A percentile compares a stretch with the other conserved stretches of the same genome.
These are phyloP conservation scores for Chrysomela aeneicollis DNA, from an alignment of 2,888 invertebrate genomes.

Conservation along the genomic window DNA sequence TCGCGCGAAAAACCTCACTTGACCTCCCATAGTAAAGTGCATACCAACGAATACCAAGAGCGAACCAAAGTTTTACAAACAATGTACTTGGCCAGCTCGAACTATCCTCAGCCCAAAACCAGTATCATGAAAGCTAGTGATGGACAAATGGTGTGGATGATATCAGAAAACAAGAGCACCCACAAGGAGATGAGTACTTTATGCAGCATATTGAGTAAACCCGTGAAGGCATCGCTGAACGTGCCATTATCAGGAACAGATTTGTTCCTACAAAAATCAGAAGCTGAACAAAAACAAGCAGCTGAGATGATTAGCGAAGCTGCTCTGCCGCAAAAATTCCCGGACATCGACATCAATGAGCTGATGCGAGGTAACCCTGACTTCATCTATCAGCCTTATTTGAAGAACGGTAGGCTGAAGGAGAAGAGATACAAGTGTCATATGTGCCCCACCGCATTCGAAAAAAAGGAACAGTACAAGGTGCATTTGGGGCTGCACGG, in stretches of 20 bases:
- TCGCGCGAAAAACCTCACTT: slow-evolving; percentile 76
- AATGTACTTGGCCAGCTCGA: slow-evolving; percentile 70
- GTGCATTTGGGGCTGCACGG: slow-evolving; percentile 85
- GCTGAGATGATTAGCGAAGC: slow-evolving; percentile 58
- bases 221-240: slow-evolving; percentile 53
- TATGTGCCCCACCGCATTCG: slow-evolving; percentile 88
- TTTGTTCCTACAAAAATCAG: slow-evolving; percentile 70
- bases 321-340: slow-evolving; percentile 53
- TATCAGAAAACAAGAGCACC: slow-evolving; percentile 48
- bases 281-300: slow-evolving; percentile 65
- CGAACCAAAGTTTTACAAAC: slow-evolving; percentile 74
- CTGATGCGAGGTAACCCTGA: slow-evolving; percentile 79
- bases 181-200: slow-evolving; percentile 41
- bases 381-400: slow-evolving; percentile 77
- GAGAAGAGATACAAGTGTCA: slow-evolving; percentile 83
- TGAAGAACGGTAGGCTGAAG: slow-evolving; percentile 77
- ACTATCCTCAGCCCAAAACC: slow-evolving; percentile 71
- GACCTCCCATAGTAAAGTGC: slow-evolving; percentile 73
- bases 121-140: slow-evolving; percentile 59
- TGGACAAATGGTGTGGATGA: slow-evolving; percentile 62
- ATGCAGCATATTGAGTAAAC: slow-evolving; percentile 45
- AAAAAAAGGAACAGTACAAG: slow-evolving; percentile 84
- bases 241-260: slow-evolving; percentile 73
- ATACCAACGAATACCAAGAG: slow-evolving; percentile 81
- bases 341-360: slow-evolving; percentile 74